Base-by-base conservation (phyloP, 2,113 vertebrate genomes). In the Corythornis vintsioides region DNA sequence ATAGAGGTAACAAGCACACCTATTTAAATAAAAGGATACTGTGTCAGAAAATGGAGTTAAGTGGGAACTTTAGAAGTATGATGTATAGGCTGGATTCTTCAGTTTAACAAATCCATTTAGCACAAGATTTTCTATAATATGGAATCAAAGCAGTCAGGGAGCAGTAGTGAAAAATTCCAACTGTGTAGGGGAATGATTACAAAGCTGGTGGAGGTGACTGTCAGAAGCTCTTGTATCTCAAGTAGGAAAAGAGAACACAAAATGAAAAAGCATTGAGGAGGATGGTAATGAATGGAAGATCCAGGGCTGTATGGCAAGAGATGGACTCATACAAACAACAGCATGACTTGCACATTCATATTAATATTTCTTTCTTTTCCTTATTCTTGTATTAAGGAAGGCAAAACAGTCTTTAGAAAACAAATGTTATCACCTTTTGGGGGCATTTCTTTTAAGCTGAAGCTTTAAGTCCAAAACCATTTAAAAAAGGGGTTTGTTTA, bases 351-450 rank as follows among this genome's bases (percentile, higher is more conserved):
- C 19, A 81, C 47, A 43, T 47, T 57, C 21, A 65, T 20, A 59
- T 69, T 67, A 6, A 21, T 40, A 25, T 4, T 50, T n/a, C 10
- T 42, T 77, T 77, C 43, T 85, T 88, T 87, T 35, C 38, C 21
- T 50, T 72, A 10, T 48, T 38, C 8, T 67, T 67, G 1, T 29
- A 25, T 31, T 57, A 19, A 83, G 28, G 28, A 79, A 74, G 31
- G 25, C 5, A 72, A 71, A 77, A 42, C 3, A 0, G 12, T 8
- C 17, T 42, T 47, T 35, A 69, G 15, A 38, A 56, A 69, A 87
- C 72, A 1, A 52, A 53, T 0, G 0, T 14, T 40, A 28, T n/a
- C 35, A 20, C 9, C 9, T 64, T 28, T 64, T 74, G 14, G 6
- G 13, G 43, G 14, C 12, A 29, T 75, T 87, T 83, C 2, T 69